These are phyloP conservation scores for Trachelus troglodyta DNA, from an alignment of 2,888 invertebrate genomes.

Conservation along the genomic window DNA sequence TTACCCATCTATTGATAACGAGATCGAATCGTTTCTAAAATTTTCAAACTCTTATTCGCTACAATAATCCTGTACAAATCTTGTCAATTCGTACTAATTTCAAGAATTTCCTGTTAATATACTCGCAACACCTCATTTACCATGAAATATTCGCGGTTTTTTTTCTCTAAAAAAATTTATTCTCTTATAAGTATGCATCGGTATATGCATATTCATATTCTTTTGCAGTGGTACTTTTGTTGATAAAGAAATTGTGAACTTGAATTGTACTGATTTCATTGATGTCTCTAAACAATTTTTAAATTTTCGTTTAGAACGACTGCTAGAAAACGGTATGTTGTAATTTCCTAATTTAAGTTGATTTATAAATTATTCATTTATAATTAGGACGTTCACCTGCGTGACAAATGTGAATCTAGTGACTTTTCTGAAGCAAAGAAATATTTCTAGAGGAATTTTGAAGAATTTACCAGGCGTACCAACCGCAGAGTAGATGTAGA, in stretches of 20 bases:
- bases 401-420: too few relatives aligned
- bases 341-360: neutral
- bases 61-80: neutral
- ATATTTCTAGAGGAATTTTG: neutral
- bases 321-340: neutral
- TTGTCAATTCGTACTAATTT: neutral
- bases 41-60: neutral
- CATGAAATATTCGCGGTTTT: neutral
- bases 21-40: neutral
- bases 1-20: conserved; percentile 6
- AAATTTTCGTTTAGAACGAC: neutral
- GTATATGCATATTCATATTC: neutral
- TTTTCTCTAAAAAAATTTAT: neutral
- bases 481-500: neutral
- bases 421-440: neutral
- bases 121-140: neutral
- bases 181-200: neutral
- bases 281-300: neutral
- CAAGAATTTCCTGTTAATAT: neutral
- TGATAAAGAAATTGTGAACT: neutral
- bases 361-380: neutral
- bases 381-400: neutral
- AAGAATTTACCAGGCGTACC: neutral
- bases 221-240: neutral
- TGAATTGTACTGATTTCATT: neutral